phyloP scores from a whole-genome alignment of 2,113 vertebrate genomes.

The Alethe diademata region DNA sequence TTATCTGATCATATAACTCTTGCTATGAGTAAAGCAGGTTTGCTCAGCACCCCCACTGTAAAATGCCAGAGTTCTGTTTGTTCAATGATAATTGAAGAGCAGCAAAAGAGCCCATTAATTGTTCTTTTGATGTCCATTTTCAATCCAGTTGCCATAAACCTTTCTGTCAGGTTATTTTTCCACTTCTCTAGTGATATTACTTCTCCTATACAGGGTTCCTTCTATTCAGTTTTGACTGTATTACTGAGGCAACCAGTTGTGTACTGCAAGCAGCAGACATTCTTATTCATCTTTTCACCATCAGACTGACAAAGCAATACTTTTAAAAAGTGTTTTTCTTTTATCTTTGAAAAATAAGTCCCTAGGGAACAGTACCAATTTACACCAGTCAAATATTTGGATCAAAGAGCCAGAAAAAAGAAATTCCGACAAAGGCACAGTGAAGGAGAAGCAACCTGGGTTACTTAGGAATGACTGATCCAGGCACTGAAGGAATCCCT shows the following conservation, averaged over 20 bases:
- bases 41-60: not conserved
- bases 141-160: not conserved
- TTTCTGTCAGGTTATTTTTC: not conserved
- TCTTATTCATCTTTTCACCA: slow-evolving; percentile 1
- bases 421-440: not conserved
- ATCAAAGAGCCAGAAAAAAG: not conserved
- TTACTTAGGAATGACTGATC: not conserved
- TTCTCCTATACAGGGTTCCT: not conserved
- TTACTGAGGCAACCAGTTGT: not conserved
- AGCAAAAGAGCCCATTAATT: not conserved
- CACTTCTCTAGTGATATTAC: not conserved
- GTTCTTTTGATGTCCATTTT: not conserved
- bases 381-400: not conserved
- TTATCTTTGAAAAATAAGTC: not conserved
- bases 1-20: not conserved
- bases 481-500: not conserved
- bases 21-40: not conserved
- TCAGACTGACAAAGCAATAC: not conserved
- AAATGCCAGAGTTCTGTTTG: not conserved
- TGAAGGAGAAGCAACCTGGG: not conserved
- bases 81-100: not conserved
- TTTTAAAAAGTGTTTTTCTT: not conserved
- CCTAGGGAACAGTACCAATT: not conserved
- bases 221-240: not conserved
- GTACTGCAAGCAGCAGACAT: not conserved